Evolutionary conservation across 2,113 vertebrate species (phyloP), one percentile per base, ranked within the genome.

Genomic region (Cephalopterus ornatus): DNA sequence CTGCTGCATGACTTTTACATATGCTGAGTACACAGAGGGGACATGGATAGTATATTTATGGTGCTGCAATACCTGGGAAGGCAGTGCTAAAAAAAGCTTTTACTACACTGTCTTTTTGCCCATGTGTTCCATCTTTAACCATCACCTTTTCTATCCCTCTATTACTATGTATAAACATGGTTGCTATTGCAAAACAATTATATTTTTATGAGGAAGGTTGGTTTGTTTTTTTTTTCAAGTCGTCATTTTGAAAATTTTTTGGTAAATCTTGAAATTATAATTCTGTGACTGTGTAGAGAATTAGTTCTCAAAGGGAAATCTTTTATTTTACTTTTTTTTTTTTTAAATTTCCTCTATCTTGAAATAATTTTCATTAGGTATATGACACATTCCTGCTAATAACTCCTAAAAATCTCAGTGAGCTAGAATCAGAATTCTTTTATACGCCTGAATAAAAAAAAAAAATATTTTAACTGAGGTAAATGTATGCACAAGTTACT

Each of bases 341-440:
- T 44, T 1, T 32, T 0, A 12, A n/a, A 61, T 20, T 62, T 56
- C 20, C 50, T 87, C 27, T 68, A 11, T 50, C 39, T 82, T 90
- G 47, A 88, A 82, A 58, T 96, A 97, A 93, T 97, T 95, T 89
- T 77, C 50, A 92, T 95, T 94, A 97, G 67, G 56, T 96, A 56
- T 39, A 28, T 62, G 77, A 59, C 22, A 72, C 6, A 55, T 90
- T 85, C 30, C n/a, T 85, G 8, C 27, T 82, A 85, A 52, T 85
- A 79, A 42, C 35, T 67, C 35, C 14, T 63, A 27, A 72, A 89
- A 96, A 74, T 10, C 32, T 89, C 85, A 90, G 87, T 35, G 78
- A 94, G 46, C 35, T 59, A 50, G 56, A 79, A 73, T 19, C 18
- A 67, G 24, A 22, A 47, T 87, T 85, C 33, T 85, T 82, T 44